Conservation (phyloP, 1,140 invertebrate species). For the Cydia splendana region DNA sequence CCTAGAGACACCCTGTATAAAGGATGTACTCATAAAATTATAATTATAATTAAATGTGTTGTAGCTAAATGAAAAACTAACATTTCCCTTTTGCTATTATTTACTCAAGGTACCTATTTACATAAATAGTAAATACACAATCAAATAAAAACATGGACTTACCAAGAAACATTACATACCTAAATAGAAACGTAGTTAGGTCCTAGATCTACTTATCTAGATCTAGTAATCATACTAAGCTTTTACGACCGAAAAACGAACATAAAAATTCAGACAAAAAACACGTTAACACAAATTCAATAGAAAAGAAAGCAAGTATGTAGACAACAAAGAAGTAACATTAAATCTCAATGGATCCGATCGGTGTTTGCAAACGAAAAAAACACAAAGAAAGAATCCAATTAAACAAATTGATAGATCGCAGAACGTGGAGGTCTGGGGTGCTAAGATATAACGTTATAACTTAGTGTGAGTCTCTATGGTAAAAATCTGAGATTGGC, state of each 20-base stretch:
- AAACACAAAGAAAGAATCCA: slow-evolving; percentile 66
- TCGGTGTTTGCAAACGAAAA: slow-evolving; percentile 52
- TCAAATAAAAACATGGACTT: not conserved
- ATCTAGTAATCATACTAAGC: not conserved
- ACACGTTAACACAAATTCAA: slow-evolving; percentile 29
- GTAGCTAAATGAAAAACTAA: too few species aligned
- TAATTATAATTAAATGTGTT: too few species aligned
- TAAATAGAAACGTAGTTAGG: not conserved
- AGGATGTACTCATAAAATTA: too few species aligned
- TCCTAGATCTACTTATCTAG: not conserved
- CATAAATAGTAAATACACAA: too few species aligned
- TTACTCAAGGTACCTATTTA: too few species aligned
- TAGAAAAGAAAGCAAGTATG: slow-evolving; percentile 25
- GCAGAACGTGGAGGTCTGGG: slow-evolving; percentile 38
- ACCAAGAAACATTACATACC: not conserved
- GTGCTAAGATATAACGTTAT: not conserved
- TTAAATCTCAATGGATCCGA: slow-evolving; percentile 62
- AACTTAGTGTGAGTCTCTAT: not conserved
- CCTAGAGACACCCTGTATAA: too few species aligned
- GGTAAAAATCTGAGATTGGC: slow-evolving; percentile 39
- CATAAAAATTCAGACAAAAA: not conserved
- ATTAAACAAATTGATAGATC: slow-evolving; percentile 76
- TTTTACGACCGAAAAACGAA: slow-evolving; percentile 6
- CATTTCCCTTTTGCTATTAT: too few species aligned
- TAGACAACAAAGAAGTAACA: slow-evolving; percentile 54